Percentiles rank a stretch among this genome's conserved stretches.
Conservation (phyloP, 2,888 invertebrate species). For the Anodontia alba region DNA sequence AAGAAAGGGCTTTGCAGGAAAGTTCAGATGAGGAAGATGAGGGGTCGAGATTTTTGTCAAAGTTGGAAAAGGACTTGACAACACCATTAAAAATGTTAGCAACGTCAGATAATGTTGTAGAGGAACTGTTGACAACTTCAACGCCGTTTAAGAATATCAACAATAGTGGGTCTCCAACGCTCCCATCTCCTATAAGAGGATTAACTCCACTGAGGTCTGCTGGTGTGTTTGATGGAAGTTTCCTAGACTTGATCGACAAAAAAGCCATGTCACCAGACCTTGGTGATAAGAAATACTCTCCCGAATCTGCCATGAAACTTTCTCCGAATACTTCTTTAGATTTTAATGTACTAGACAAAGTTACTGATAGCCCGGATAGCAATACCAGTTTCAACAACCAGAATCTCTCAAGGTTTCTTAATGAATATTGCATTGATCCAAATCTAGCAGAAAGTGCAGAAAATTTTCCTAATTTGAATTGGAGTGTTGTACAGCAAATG, state of each 20-base stretch:
- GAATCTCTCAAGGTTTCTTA: slow-evolving; percentile 55
- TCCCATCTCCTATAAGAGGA: slow-evolving; percentile 70
- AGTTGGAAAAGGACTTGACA: slow-evolving; percentile 65
- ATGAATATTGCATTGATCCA: slow-evolving; percentile 53
- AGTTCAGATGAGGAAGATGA: slow-evolving; percentile 69
- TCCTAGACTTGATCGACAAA: slow-evolving; percentile 67
- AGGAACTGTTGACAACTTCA: slow-evolving; percentile 63
- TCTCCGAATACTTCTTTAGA: slow-evolving; percentile 40
- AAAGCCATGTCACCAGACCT: slow-evolving; percentile 58
- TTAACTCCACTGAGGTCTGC: slow-evolving; percentile 61
- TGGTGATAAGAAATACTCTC: slow-evolving; percentile 27
- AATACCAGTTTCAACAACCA: slow-evolving; percentile 32
- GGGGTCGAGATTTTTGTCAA: slow-evolving; percentile 56
- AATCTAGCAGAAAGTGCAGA: slow-evolving; percentile 40
- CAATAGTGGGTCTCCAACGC: slow-evolving; percentile 39
- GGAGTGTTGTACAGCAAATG: slow-evolving; percentile 57
- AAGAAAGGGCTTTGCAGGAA: slow-evolving; percentile 63
- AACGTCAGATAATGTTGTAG: slow-evolving; percentile 38
- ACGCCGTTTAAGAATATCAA: slow-evolving; percentile 63
- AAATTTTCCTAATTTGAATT: slow-evolving; percentile 51
- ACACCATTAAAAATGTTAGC: slow-evolving; percentile 48
- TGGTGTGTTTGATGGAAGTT: slow-evolving; percentile 68
- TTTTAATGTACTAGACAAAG: slow-evolving; percentile 44
- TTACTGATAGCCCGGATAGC: slow-evolving; percentile 37
- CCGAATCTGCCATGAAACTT: slow-evolving; percentile 16